Conservation (phyloP, 2,797 vertebrate species). For the Helarctos malayanus region DNA sequence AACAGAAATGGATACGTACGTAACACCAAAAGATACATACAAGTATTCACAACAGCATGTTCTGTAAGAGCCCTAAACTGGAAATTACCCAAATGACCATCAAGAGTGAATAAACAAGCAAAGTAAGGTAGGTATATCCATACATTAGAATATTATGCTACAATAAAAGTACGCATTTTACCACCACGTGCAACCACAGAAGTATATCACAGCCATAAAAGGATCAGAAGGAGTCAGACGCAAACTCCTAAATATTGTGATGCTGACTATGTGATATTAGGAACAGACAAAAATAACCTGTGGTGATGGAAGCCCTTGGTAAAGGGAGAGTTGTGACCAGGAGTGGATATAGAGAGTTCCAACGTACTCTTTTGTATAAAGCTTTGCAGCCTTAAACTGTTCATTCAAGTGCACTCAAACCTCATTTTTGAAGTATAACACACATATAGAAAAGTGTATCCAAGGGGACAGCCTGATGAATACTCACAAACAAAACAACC, state of each 20-base stretch:
- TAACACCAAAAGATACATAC: not conserved
- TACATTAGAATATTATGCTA: not conserved
- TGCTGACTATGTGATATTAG: conserved; percentile 8
- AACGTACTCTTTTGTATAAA: not conserved
- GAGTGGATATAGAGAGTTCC: not conserved
- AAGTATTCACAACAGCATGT: conserved; percentile 15
- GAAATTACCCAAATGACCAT: conserved; percentile 22
- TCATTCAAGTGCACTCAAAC: not conserved
- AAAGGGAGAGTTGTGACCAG: not conserved
- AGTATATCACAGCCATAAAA: not conserved
- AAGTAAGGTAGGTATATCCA: not conserved
- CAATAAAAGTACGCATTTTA: not conserved
- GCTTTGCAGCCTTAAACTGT: not conserved
- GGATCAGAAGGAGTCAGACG: not conserved
- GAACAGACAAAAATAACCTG: not conserved
- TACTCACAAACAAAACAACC: conserved; percentile 16
- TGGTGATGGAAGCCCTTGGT: not conserved
- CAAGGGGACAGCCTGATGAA: not conserved
- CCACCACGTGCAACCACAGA: not conserved
- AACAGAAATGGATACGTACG: not conserved
- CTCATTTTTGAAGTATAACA: not conserved
- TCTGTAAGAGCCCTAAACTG: not conserved
- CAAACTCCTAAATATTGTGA: conserved; percentile 16
- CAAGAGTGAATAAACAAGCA: not conserved
- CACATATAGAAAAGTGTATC: not conserved